phyloP scores from a whole-genome alignment of 2,797 vertebrate species.

The Diplodus sargus region DNA sequence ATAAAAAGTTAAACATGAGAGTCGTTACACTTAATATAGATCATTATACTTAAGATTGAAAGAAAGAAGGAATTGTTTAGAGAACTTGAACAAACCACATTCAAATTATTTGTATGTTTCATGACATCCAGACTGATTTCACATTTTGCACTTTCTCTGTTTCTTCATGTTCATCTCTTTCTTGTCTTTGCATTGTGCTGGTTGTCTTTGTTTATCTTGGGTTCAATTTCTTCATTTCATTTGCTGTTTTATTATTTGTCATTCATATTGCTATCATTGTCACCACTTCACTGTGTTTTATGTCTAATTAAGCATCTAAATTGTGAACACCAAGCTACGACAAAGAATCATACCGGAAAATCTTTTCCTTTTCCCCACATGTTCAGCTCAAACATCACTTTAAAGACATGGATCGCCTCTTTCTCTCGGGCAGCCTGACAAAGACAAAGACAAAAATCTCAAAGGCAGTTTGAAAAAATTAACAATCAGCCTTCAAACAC shows the following conservation, averaged over 20 bases:
- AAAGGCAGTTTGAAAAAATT: neutral
- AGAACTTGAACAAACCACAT: conserved; percentile 15
- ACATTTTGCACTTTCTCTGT: neutral
- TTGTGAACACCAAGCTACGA: neutral
- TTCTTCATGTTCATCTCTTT: neutral
- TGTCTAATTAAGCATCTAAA: neutral
- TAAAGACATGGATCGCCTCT: conserved; percentile 82
- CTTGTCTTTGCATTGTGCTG: neutral
- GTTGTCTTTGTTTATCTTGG: neutral
- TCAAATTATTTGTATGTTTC: neutral
- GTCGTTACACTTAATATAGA: neutral
- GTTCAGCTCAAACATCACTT: conserved; percentile 81
- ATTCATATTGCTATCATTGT: neutral
- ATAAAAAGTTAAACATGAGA: conserved; percentile 26
- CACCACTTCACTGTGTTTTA: neutral
- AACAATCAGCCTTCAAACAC: neutral
- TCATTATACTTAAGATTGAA: neutral
- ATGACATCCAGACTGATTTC: neutral
- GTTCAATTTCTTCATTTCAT: neutral
- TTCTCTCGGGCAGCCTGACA: conserved; percentile 73
- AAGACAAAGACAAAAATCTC: conserved; percentile 6
- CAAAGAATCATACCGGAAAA: conserved; percentile 69
- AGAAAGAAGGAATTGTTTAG: neutral
- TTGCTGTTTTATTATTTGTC: neutral
- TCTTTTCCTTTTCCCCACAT: conserved; percentile 58